Evolutionary conservation across 2,888 invertebrate genomes (phyloP), one percentile per base, ranked within the genome.

Genomic region (Aleiodes leptofemur): DNA sequence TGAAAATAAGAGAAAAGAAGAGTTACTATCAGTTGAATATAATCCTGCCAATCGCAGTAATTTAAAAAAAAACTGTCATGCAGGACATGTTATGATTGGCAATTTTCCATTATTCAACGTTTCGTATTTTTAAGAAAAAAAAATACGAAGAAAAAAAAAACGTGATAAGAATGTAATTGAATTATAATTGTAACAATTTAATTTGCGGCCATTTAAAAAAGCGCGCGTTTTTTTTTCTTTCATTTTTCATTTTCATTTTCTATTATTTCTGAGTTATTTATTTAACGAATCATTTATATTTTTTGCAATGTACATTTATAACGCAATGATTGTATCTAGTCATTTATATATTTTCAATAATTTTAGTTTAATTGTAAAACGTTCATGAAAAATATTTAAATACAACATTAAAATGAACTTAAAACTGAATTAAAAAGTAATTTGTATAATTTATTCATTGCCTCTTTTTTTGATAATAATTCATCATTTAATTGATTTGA

Each of bases 251-350:
- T 23, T 23, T 23, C 23, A 23, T 23, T 23, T 23, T 23, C 23
- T 23, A 83, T 85, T 85, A 79, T 87, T 43, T 64, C n/a, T 8
- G 16, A 43, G 34, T 38, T 48, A 16, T 89, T 89, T 87, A 88
- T 87, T 87, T 86, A 85, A 82, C 82, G 84, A 83, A 86, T 85
- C 84, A 64, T 85, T 78, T 84, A 84, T 88, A 87, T 86, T 88
- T 66, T 68, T 88, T 87, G 85, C 87, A 88, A 88, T 89, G 88
- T 89, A 88, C 81, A 89, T 89, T 88, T 88, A 76, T 87, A 23
- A 88, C 84, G 87, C 87, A 87, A 89, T 87, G 87, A 87, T 88
- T 89, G 84, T 88, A 88, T 89, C 89, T 89, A 89, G 89, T 89
- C 89, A 89, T 88, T 86, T 87, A 85, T 86, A 87, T 86, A 85